phyloP scores from a whole-genome alignment of 2,888 invertebrate genomes.

The Drosophila kambysellisi region DNA sequence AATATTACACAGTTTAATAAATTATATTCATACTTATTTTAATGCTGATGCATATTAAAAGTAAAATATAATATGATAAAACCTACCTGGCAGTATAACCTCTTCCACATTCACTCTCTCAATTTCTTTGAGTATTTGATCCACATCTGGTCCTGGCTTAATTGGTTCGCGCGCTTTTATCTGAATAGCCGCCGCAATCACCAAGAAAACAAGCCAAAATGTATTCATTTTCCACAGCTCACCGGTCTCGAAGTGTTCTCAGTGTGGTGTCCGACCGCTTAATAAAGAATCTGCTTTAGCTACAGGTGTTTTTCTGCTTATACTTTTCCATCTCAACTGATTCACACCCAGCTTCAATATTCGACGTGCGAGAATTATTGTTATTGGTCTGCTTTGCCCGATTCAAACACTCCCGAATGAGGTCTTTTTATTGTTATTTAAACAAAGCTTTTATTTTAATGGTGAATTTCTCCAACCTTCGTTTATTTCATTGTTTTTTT shows the following conservation, averaged over 20 bases:
- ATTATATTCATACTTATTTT: background rate
- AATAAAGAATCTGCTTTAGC: conserved; percentile 34
- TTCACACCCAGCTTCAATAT: background rate
- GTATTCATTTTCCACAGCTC: conserved; percentile 7
- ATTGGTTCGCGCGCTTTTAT: conserved; percentile 61
- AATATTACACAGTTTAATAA: background rate
- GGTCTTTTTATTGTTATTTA: conserved; percentile 2
- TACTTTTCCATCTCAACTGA: conserved; percentile 2
- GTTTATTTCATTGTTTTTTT: background rate
- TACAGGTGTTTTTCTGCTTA: conserved; percentile 55
- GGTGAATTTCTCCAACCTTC: background rate
- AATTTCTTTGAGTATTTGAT: conserved; percentile 62
- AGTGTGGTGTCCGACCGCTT: conserved; percentile 23
- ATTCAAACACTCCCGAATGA: conserved; percentile 6
- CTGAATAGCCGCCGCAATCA: conserved; percentile 31
- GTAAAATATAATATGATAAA: background rate
- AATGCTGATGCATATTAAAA: background rate
- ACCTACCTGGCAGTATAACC: conserved; percentile 43
- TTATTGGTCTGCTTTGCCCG: background rate
- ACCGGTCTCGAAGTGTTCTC: conserved; percentile 5
- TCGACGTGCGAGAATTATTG: background rate
- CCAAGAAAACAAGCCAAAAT: conserved; percentile 16
- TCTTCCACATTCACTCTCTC: conserved; percentile 45
- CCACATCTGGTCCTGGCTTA: conserved; percentile 61
- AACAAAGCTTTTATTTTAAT: background rate